Base-by-base conservation (phyloP, 2,888 invertebrate species). In the Leistus spinibarbis region DNA sequence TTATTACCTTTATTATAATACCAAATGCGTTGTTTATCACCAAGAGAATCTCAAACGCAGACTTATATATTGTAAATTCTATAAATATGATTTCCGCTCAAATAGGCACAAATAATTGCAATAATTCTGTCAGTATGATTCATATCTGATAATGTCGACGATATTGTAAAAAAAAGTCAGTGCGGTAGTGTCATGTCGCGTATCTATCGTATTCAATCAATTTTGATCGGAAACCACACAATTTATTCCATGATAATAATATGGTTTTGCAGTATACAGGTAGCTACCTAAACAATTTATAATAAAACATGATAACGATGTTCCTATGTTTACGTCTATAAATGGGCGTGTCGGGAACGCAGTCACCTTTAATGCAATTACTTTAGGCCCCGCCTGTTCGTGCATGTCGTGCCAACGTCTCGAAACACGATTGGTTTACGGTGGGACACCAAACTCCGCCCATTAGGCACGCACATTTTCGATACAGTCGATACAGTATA, bases 321-420 rank as follows among this genome's bases (percentile, higher is more conserved):
- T 54, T 54, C 72, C 22, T 17, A 23, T 72, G 65, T 72, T 72
- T 69, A 62, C 56, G 69, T 69, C 22, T 19, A 19, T 60, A 60
- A 60, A 19, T 60, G 54, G 72, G 19, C n/a, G 72, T 64, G n/a
- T 64, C 22, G 54, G 24, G n/a, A 54, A 65, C 57, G 19, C 54
- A 27, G 9, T 5, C 72, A 65, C 69, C 69, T 60, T 20, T 62
- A 53, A 27, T 69, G 69, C 69, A 72, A 65, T 65, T 72, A 65
- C 64, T 16, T 19, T 13, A 60, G 40, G 56, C 57, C 19, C 54
- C 65, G 56, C 66, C 66, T 24, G 0, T 53, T 40, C 13, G 20
- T 62, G 69, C 27, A 72, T 66, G 57, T 69, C 62, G n/a, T 66
- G 72, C 66, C 54, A 23, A 24, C 2, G n/a, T 7, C 16, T 17